Evolutionary conservation across 2,797 vertebrate genomes (phyloP).

Genomic region (Syngnathus acus): DNA sequence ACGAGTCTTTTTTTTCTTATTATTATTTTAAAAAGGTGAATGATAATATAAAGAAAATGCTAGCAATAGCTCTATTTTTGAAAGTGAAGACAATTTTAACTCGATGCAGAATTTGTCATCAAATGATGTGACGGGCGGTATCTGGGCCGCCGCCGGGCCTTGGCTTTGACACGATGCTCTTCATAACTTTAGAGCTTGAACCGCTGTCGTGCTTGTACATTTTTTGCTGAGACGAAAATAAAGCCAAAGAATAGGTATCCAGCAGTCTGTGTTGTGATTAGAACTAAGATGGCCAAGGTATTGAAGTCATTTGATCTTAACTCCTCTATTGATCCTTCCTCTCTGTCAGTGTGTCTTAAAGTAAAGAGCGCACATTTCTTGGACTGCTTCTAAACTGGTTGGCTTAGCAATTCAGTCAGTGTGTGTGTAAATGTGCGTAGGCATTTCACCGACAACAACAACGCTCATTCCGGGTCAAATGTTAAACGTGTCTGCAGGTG

Average conservation of each 20-base stretch:
- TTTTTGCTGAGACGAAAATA: neutral
- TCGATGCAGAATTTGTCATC: too few species aligned
- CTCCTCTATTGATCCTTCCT: conserved; percentile 21
- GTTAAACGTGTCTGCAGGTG: conserved; percentile 18
- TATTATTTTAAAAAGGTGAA: too few species aligned
- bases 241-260: neutral
- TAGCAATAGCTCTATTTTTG: too few species aligned
- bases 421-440: neutral
- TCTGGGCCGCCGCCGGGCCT: too few species aligned
- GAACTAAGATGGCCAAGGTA: conserved; percentile 26
- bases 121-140: too few species aligned
- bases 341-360: neutral
- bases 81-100: too few species aligned
- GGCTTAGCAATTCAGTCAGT: neutral
- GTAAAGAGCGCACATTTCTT: conserved; percentile 4
- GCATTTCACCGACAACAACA: neutral
- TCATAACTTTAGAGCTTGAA: too few species aligned
- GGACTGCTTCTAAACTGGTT: neutral
- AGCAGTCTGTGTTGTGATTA: neutral
- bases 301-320: conserved; percentile 27
- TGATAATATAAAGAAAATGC: too few species aligned
- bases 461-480: conserved; percentile 24
- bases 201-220: too few species aligned
- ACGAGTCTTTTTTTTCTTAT: too few species aligned
- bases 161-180: too few species aligned